These are phyloP conservation scores for Stramonita haemastoma DNA, from an alignment of 2,888 invertebrate genomes.

Conservation along the genomic window DNA sequence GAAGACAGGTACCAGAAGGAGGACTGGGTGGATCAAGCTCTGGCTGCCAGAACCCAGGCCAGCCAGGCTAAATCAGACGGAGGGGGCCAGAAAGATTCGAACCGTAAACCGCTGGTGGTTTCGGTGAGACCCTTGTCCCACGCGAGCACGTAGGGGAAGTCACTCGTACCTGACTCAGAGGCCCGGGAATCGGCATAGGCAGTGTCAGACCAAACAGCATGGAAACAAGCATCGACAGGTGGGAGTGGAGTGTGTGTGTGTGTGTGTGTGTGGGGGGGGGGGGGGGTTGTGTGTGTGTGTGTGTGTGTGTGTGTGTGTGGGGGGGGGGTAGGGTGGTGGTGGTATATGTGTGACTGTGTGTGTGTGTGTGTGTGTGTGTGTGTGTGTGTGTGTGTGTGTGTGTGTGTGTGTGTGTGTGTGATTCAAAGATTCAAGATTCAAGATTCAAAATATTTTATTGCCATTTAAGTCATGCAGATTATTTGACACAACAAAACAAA, in stretches of 20 bases:
- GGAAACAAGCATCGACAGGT: conserved; percentile 39
- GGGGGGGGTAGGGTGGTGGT: background rate
- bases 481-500: no score
- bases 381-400: background rate
- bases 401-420: background rate
- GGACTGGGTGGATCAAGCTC: background rate
- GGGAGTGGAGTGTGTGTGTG: background rate
- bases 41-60: background rate
- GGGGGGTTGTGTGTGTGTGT: background rate
- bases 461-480: no score
- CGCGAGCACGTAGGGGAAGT: conserved; percentile 22
- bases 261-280: background rate
- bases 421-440: no score
- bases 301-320: background rate
- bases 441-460: no score
- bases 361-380: background rate
- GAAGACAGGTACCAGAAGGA: background rate
- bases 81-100: conserved; percentile 25
- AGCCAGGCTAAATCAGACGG: background rate
- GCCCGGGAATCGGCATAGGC: conserved; percentile 32
- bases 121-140: conserved; percentile 40
- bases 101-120: conserved; percentile 34
- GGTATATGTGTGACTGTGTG: background rate
- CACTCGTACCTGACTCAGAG: conserved; percentile 43
- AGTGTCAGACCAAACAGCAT: conserved; percentile 20